A percentile compares a stretch with the other conserved stretches of the same genome.
Evolutionary conservation across 1,140 invertebrate genomes (phyloP).

Genomic region (Hormaphis cornu): DNA sequence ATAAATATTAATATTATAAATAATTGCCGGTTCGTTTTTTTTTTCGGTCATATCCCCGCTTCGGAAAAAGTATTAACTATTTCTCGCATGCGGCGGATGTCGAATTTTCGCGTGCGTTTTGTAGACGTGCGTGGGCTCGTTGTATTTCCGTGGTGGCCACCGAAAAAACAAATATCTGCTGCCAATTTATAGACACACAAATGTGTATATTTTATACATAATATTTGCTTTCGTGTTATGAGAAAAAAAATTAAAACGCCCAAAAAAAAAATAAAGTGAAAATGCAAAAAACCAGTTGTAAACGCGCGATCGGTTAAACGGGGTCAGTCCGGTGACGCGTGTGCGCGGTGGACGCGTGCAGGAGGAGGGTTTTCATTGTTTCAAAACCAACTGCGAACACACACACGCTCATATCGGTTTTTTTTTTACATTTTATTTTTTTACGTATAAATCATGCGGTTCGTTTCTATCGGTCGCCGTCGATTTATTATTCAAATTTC

Average conservation of each 20-base stretch:
- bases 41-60: too few relatives aligned
- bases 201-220: too few relatives aligned
- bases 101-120: too few relatives aligned
- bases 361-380: slow-evolving; percentile 5
- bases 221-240: neutral
- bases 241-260: slow-evolving; percentile 1
- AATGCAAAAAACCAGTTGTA: slow-evolving; percentile 14
- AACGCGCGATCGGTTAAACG: neutral
- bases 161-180: slow-evolving; percentile 15
- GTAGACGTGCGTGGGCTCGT: too few relatives aligned
- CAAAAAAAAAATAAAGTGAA: neutral
- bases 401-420: neutral
- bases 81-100: too few relatives aligned
- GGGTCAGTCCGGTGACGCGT: slow-evolving; percentile 4
- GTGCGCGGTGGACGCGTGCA: neutral
- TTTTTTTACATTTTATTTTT: neutral
- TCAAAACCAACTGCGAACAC: neutral
- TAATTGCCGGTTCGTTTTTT: too few relatives aligned
- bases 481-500: slow-evolving; percentile 19
- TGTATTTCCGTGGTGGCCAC: too few relatives aligned
- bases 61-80: too few relatives aligned
- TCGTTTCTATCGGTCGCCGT: neutral
- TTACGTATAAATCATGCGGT: slow-evolving; percentile 30
- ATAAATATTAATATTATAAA: too few relatives aligned
- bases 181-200: neutral